A percentile compares a stretch with the other conserved stretches of the same genome.
Conservation (phyloP, 2,797 vertebrate species). For the Tragopan temminckii region DNA sequence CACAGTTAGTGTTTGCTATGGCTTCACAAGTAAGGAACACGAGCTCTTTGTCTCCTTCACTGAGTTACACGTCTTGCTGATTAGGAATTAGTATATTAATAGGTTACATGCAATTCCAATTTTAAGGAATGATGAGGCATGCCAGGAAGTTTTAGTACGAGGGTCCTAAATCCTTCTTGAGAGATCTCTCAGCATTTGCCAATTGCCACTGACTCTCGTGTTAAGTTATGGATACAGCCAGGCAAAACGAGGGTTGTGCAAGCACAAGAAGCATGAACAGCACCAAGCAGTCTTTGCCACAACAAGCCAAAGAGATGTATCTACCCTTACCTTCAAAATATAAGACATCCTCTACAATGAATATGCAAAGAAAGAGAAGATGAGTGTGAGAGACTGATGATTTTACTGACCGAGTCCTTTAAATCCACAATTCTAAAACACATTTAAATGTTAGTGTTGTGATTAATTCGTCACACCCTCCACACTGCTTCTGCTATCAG, state of each 20-base stretch:
- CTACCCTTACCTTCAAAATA: conserved; percentile 99
- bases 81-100: conserved; percentile 53
- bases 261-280: conserved; percentile 60
- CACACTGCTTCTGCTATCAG: conserved; percentile 61
- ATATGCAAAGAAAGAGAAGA: conserved; percentile 92
- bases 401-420: conserved; percentile 84
- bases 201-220: conserved; percentile 14
- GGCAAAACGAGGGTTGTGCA: conserved; percentile 70
- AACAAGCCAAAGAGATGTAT: conserved; percentile 71
- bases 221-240: conserved; percentile 38
- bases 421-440: conserved; percentile 79
- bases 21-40: conserved; percentile 11
- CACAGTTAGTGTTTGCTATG: conserved; percentile 33
- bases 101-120: conserved; percentile 30
- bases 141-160: neutral
- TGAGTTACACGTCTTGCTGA: conserved; percentile 17
- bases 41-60: conserved; percentile 29
- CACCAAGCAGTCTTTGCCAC: conserved; percentile 72
- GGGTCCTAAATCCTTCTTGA: conserved; percentile 6
- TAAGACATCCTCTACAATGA: conserved; percentile 99
- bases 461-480: conserved; percentile 72
- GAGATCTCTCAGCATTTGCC: conserved; percentile 53
- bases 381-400: conserved; percentile 83
- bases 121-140: conserved; percentile 9
- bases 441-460: conserved; percentile 78